Evolutionary conservation across 2,888 invertebrate species (phyloP).

Genomic region (Platerodrilus igneus): DNA sequence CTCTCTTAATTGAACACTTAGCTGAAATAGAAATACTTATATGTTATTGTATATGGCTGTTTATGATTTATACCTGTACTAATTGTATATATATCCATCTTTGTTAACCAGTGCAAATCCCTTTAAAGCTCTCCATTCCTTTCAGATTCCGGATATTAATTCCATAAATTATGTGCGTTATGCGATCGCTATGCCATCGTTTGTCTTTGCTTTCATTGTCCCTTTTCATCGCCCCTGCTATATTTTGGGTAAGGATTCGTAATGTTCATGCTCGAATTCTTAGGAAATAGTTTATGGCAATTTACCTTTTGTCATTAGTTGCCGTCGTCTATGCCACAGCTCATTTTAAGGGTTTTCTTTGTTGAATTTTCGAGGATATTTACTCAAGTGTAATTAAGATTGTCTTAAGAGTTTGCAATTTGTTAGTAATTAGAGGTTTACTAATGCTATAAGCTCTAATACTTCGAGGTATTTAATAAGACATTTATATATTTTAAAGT

Average conservation of each 20-base stretch:
- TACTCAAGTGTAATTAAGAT: too few species aligned
- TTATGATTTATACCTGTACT: conserved; percentile 38
- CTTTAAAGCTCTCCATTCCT: conserved; percentile 23
- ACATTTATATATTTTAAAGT: too few species aligned
- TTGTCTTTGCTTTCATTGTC: conserved; percentile 29
- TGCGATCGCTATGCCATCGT: conserved; percentile 32
- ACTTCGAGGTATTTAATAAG: too few species aligned
- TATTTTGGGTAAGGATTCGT: conserved; percentile 17
- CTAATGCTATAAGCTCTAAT: too few species aligned
- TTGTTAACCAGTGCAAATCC: conserved; percentile 23
- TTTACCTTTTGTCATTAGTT: conserved; percentile 13
- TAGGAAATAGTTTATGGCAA: conserved; percentile 12
- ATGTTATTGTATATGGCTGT: conserved; percentile 17
- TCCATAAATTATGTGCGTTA: conserved; percentile 41
- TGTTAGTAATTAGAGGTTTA: too few species aligned
- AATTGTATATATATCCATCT: conserved; percentile 34
- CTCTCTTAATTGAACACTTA: too few species aligned
- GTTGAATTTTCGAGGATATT: too few species aligned
- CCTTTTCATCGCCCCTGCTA: conserved; percentile 14
- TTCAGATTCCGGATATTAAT: conserved; percentile 38
- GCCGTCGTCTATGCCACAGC: too few species aligned
- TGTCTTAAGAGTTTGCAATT: too few species aligned
- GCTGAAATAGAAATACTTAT: too few species aligned
- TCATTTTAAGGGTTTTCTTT: too few species aligned
- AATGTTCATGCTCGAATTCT: conserved; percentile 17